A percentile compares a stretch with the other conserved stretches of the same genome.
These are phyloP conservation scores for Saimiri boliviensis DNA, from an alignment of 2,113 vertebrate species.

Conservation along the genomic window DNA sequence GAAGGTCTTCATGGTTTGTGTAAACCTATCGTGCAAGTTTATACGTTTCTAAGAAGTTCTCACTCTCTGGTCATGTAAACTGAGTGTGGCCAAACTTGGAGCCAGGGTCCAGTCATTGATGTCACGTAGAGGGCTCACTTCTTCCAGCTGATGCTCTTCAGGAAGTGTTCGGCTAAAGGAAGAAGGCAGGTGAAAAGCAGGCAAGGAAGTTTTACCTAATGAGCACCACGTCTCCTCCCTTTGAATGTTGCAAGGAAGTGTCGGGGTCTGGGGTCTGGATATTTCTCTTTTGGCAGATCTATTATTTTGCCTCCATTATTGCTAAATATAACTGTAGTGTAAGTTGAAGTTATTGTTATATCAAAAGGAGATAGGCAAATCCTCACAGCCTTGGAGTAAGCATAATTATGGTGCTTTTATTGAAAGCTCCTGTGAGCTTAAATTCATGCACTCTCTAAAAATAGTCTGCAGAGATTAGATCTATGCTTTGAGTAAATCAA, in stretches of 20 bases:
- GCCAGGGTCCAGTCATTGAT: background rate
- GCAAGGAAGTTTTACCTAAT: background rate
- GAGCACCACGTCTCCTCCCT: background rate
- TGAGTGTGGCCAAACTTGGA: background rate
- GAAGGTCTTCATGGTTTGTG: background rate
- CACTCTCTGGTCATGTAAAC: background rate
- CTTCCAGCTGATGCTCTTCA: background rate
- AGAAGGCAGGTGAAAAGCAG: background rate
- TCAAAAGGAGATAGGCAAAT: conserved; percentile 31
- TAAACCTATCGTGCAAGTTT: background rate
- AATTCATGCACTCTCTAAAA: conserved; percentile 56
- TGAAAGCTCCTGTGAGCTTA: conserved; percentile 35
- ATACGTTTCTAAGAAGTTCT: background rate
- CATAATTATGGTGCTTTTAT: conserved; percentile 44
- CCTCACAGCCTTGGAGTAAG: background rate
- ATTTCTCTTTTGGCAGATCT: background rate
- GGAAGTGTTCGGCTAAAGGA: background rate
- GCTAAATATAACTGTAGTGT: conserved; percentile 8
- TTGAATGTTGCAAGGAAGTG: background rate
- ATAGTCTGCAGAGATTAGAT: conserved; percentile 40
- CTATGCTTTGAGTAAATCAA: conserved; percentile 39
- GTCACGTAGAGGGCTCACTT: background rate
- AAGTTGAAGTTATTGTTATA: conserved; percentile 18
- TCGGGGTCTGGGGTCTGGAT: background rate
- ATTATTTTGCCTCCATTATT: conserved; percentile 18